Evolutionary conservation across 2,888 invertebrate species (phyloP).

Genomic region (Pammene aurita): DNA sequence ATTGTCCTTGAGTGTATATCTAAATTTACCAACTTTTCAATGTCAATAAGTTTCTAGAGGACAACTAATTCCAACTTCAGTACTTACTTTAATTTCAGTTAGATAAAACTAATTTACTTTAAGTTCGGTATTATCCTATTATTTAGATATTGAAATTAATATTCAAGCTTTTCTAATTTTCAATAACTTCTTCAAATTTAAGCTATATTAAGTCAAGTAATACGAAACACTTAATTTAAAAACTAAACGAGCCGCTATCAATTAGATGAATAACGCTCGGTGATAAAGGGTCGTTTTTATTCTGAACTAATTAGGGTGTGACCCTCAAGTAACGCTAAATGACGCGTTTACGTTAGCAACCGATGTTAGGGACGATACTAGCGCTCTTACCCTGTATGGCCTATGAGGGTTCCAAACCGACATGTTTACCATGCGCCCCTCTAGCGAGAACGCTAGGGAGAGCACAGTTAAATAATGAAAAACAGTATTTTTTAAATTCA

Average conservation of each 20-base stretch:
- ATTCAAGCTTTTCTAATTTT: not conserved
- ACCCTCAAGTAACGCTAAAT: conserved; percentile 56
- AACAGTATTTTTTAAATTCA: conserved; percentile 7
- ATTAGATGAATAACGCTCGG: conserved; percentile 68
- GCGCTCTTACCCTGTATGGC: conserved; percentile 41
- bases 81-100: too few relatives aligned
- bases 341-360: conserved; percentile 37
- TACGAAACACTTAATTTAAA: conserved; percentile 16
- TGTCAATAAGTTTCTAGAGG: not conserved
- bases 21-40: too few relatives aligned
- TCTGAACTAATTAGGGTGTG: conserved; percentile 74
- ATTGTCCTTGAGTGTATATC: too few relatives aligned
- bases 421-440: conserved; percentile 31
- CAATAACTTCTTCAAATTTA: not conserved
- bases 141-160: not conserved
- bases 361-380: conserved; percentile 24
- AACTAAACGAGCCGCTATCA: conserved; percentile 52
- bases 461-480: not conserved
- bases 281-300: conserved; percentile 70
- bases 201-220: not conserved
- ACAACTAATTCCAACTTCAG: not conserved
- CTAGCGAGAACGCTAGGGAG: conserved; percentile 9
- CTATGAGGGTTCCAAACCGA: conserved; percentile 26
- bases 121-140: not conserved
- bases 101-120: not conserved